Base-by-base conservation (phyloP, 2,888 invertebrate genomes). In the Oxytorus armatus region DNA sequence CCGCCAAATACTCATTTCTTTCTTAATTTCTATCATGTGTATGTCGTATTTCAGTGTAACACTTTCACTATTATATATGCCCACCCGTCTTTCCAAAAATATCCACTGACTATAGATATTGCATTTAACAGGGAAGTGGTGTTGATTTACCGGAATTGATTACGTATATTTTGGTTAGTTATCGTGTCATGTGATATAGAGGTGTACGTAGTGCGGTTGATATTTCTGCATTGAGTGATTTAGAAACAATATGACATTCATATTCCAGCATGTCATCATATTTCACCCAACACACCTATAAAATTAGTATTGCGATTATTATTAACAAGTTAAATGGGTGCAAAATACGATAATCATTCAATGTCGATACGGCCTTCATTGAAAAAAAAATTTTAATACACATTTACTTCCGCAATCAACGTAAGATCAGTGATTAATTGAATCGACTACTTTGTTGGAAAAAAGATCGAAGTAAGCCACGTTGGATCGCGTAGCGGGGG, bases 401-500 rank as follows among this genome's bases (percentile, higher is more conserved):
- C n/a, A 39, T 49, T 8, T 39, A 55, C 18, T 25, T 39, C 21
- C 39, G 21, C 23, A 16, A 39, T 21, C 36, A 8, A 33, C 10
- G 11, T 29, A 33, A 25, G 36, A 55, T 29, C 61, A 65, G 63
- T 72, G 33, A 66, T 53, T 42, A 23, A 59, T 55, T 33, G 33
- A 23, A 21, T 61, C 8, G 16, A 42, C 29, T 33, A 16, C 8
- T 29, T 49, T 49, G 25, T 3, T 47, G 44, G 36, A 18, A 16
- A 47, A 77, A 57, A 42, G 25, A 44, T 14, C 3, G 11, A 36
- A 21, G 21, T 33, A 25, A 68, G 61, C 33, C 88, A 89, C 88
- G 86, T 89, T 90, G 88, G 88, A 91, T 90, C 85, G 89, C 87
- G 89, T 10, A 18, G 51, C 88, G 88, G 88, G 87, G 85, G 88